Percentiles rank a stretch among this genome's conserved stretches.
Conservation (phyloP, 53 echinoderm and acorn worm genomes). For the Zoroaster sp. region DNA sequence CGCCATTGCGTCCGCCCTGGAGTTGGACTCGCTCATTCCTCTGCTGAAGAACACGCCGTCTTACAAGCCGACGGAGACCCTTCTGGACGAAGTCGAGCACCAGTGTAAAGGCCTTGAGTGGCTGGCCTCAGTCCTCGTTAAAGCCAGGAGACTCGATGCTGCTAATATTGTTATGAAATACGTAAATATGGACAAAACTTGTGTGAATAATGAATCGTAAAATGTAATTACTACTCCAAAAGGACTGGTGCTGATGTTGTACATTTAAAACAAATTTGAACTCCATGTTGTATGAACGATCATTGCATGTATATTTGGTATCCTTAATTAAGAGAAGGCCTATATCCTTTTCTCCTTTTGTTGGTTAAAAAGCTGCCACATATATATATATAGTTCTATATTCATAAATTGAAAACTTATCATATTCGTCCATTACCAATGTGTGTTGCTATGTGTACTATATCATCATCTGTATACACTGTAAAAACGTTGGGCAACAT, state of each 20-base stretch:
- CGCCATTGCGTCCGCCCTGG: constrained; percentile 67
- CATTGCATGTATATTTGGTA: no score
- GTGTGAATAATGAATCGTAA: constrained; percentile 8
- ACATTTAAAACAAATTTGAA: background rate
- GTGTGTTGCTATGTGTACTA: no score
- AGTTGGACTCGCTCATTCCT: constrained; percentile 63
- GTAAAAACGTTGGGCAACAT: no score
- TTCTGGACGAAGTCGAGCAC: constrained; percentile 71
- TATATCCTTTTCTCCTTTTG: no score
- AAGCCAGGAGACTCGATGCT: constrained; percentile 69
- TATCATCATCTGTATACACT: no score
- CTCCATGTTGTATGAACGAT: background rate
- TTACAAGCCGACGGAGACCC: constrained; percentile 64
- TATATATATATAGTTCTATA: no score
- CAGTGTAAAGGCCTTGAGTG: constrained; percentile 62
- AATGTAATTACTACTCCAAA: background rate
- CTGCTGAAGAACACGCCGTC: constrained; percentile 49
- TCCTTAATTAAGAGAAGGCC: no score
- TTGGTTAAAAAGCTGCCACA: no score
- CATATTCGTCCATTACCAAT: no score
- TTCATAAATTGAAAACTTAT: no score
- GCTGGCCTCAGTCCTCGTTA: constrained; percentile 57
- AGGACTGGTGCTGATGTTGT: background rate
- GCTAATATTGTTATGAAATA: constrained; percentile 62
- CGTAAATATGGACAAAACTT: background rate